Percentiles rank a stretch among this genome's conserved stretches.
Conservation (phyloP, 2,113 vertebrate genomes). For the Haliaeetus leucogaster region DNA sequence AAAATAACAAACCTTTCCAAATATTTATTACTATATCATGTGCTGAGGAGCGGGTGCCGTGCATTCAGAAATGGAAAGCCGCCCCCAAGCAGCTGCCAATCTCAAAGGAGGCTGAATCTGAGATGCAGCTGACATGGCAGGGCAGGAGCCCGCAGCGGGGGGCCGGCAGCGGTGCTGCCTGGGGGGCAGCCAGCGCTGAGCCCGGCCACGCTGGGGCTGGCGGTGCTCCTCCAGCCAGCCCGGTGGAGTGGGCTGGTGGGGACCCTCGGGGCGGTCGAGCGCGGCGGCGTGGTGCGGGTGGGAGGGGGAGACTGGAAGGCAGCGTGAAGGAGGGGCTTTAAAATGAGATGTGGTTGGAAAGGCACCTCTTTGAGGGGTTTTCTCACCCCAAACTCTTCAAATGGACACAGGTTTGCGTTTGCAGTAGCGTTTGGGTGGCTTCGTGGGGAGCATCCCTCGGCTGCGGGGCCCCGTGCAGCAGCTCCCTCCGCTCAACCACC, state of each 20-base stretch:
- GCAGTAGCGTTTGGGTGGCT: neutral
- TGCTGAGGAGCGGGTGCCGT: neutral
- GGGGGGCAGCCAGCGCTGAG: fast-evolving
- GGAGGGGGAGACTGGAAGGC: neutral
- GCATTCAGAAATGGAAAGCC: neutral
- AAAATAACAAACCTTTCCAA: constrained; percentile 47
- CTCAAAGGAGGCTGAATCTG: neutral
- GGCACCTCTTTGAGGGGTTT: neutral
- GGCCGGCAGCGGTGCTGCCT: neutral
- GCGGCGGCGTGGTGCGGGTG: fast-evolving
- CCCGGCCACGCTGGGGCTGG: neutral
- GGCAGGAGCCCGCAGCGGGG: neutral
- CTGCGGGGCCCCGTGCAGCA: neutral
- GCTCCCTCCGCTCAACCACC: neutral
- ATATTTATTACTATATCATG: constrained; percentile 26
- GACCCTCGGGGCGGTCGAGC: fast-evolving
- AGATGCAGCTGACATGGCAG: neutral
- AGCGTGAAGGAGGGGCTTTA: fast-evolving
- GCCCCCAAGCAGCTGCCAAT: constrained; percentile 32
- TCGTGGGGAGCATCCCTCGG: neutral
- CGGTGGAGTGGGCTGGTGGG: neutral
- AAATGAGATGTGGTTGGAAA: fast-evolving
- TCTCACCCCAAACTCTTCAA: too few species aligned
- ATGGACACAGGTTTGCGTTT: fast-evolving
- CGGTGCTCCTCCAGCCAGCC: neutral